These are phyloP conservation scores for Cichlasoma orientale DNA, from an alignment of 2,797 vertebrate genomes.

Conservation along the genomic window DNA sequence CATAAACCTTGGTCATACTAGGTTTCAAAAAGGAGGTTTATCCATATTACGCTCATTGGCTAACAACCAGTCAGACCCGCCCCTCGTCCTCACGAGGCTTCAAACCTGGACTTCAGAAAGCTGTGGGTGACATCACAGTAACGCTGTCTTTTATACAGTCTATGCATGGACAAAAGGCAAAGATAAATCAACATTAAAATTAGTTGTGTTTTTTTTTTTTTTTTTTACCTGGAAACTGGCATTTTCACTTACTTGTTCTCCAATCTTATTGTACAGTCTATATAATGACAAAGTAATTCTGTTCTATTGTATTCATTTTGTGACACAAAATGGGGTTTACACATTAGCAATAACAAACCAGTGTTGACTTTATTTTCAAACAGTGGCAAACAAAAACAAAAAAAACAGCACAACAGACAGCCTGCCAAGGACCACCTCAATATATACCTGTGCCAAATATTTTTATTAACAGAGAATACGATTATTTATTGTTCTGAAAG, in stretches of 20 bases:
- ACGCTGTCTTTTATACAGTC: neutral
- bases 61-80: neutral
- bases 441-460: neutral
- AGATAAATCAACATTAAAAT: neutral
- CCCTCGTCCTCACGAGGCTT: neutral
- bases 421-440: fast-evolving
- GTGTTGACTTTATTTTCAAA: neutral
- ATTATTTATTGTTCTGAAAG: too few species aligned
- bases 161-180: neutral
- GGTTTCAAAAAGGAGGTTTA: too few species aligned
- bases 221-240: neutral
- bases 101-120: neutral
- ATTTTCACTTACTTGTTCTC: too few species aligned
- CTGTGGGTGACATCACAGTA: neutral
- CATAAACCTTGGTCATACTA: too few species aligned
- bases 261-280: too few species aligned
- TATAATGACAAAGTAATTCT: too few species aligned
- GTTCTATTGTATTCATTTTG: neutral
- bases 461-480: too few species aligned
- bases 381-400: too few species aligned
- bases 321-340: neutral
- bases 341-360: neutral
- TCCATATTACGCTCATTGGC: neutral
- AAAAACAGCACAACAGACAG: neutral
- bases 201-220: neutral